Base-by-base conservation (phyloP, 2,113 vertebrate genomes). In the Alligator mississippiensis region DNA sequence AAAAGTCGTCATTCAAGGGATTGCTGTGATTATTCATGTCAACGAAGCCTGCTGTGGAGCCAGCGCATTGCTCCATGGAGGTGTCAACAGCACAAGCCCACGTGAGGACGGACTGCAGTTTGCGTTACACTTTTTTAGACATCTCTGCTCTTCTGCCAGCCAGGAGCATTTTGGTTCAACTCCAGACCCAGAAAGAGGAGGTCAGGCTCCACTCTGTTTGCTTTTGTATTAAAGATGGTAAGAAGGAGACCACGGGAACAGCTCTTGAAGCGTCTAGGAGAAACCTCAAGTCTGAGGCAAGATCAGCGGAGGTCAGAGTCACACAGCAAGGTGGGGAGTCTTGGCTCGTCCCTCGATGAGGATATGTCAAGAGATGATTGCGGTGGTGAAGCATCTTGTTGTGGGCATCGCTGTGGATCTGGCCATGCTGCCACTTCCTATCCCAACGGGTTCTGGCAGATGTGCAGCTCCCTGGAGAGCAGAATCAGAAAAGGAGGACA, bases 291-390 rank as follows among this genome's bases (percentile, higher is more conserved):
- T 78, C 68, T 63, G 88, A 86, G 88, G 88, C 95, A 95, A 87
- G 80, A 93, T 80, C 87, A 72, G 79, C 90, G 90, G 88, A 63
- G 62, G n/a, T 14, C 5, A 47, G 47, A 2, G 89, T 8, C 55
- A 62, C 2, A 0, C 9, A 17, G 62, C 14, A 54, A n/a, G 19
- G 0, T 7, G 0, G 38, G 62, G 27, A 82, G 66, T 99, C 98
- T 99, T 89, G 99, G 98, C 84, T 99, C 99, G 1, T 99, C 99
- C 78, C 98, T 98, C 0, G 98, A 96, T 6, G 98, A 97, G 0
- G 96, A 97, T 0, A 96, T 60, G 1, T 98, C 97, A 1, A 99
- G 97, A 92, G 94, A 98, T 27, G 77, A 94, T 92, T 96, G 99
- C 47, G 96, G 93, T 0, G 98, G 96, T 97, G 99, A 5, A 55